Conservation (phyloP, 2,797 vertebrate species). For the Peromyscus eremicus region DNA sequence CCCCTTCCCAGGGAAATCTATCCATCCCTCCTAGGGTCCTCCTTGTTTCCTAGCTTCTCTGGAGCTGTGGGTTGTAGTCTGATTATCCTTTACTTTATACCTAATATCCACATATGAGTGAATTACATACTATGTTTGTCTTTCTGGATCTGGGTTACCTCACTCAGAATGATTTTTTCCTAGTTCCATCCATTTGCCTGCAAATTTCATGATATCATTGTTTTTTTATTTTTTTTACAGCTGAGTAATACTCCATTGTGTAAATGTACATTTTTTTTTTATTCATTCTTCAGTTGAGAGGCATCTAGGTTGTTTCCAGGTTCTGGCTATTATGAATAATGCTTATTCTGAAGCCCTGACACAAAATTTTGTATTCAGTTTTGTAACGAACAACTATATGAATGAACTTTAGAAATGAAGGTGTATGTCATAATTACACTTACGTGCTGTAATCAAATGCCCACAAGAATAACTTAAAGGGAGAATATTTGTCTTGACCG, state of each 20-base stretch:
- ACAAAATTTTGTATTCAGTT: not conserved
- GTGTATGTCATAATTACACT: not conserved
- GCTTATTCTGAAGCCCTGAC: not conserved
- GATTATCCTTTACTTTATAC: not conserved
- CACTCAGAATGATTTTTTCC: not conserved
- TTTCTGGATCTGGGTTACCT: not conserved
- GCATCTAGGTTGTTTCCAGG: not conserved
- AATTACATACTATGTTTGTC: not conserved
- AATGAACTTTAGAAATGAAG: not conserved
- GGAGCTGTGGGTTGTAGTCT: not conserved
- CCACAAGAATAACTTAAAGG: not conserved
- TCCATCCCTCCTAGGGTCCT: not conserved
- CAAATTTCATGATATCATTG: not conserved
- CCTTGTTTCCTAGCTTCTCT: not conserved
- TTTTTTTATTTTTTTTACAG: not conserved
- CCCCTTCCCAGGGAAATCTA: not conserved
- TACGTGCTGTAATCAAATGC: not conserved
- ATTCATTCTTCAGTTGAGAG: not conserved
- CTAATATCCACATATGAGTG: not conserved
- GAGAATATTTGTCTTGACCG: not conserved
- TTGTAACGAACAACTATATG: slow-evolving; percentile 5
- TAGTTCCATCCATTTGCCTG: not conserved
- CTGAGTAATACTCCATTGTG: not conserved
- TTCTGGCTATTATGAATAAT: not conserved
- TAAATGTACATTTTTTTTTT: not conserved